phyloP scores from a whole-genome alignment of 2,888 invertebrate genomes.

The Drosophila subquinaria region DNA sequence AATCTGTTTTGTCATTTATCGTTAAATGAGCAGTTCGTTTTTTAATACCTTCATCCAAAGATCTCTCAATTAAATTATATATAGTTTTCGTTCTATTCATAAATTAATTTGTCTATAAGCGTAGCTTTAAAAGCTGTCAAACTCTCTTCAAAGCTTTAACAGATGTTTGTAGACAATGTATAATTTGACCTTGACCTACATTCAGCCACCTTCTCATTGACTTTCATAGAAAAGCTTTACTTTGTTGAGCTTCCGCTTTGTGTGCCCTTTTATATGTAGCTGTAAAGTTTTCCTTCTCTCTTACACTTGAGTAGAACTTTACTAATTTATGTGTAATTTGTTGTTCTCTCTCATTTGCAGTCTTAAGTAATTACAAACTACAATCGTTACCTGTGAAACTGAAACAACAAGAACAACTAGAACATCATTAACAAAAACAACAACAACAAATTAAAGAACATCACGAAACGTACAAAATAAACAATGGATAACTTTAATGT shows the following conservation, averaged over 20 bases:
- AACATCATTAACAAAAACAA: conserved; percentile 34
- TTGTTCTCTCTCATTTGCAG: conserved; percentile 20
- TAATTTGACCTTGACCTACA: conserved; percentile 64
- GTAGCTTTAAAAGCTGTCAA: conserved; percentile 1
- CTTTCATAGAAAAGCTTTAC: conserved; percentile 36
- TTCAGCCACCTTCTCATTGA: conserved; percentile 22
- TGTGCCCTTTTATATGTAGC: conserved; percentile 9
- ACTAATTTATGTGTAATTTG: conserved; percentile 4
- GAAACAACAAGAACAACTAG: conserved; percentile 10
- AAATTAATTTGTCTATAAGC: neutral
- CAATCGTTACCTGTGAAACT: conserved; percentile 25
- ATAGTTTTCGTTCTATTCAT: neutral
- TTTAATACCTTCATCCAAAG: neutral
- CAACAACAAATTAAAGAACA: conserved; percentile 41
- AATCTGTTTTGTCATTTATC: neutral
- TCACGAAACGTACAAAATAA: conserved; percentile 57
- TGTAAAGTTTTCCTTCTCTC: conserved; percentile 8
- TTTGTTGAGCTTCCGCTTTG: conserved; percentile 18
- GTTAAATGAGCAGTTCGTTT: neutral
- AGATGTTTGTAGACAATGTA: conserved; percentile 6
- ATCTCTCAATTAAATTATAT: neutral
- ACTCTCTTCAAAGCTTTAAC: conserved; percentile 13
- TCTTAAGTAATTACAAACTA: conserved; percentile 24
- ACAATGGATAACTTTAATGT: conserved; percentile 78
- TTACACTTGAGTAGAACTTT: neutral